Evolutionary conservation across 2,888 invertebrate genomes (phyloP), one percentile per base, ranked within the genome.

Genomic region (Pristionchus arcanus): DNA sequence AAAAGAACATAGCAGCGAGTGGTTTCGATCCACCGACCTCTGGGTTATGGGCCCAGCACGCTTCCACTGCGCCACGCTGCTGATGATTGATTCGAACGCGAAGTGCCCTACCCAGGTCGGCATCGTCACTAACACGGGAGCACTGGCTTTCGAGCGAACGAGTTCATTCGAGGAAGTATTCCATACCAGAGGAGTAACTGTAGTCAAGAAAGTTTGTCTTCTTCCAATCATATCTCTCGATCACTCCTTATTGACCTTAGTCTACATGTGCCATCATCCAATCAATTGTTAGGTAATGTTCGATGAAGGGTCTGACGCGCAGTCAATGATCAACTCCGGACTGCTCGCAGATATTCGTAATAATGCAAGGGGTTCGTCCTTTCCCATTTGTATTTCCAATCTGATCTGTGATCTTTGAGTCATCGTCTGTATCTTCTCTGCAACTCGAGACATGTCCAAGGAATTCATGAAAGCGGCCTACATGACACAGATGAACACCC

Each of bases 41-140:
- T 97, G 97, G 97, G 97, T 97, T 97, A 97, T 97, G 97, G 97
- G 97, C 97, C 97, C 97, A 97, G 97, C 97, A 97, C 97, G 97
- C 97, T 97, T 94, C 97, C 97, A 97, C 97, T 97, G 97, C 97
- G 97, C 97, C 97, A 97, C 97, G 97, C 97, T 97, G 97, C 97
- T 97, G 90, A 74, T 87, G 49, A 2, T 28, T 16, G 16, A 28
- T 0, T 28, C 11, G 19, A 0, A 53, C n/a, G 16, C 2, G 28
- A 28, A 74, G 21, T 53, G 71, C 21, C 16, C 4, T 53, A 21
- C 92, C 83, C 89, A 93, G 94, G 90, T 94, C 4, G 94, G 94
- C 19, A 93, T 94, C 53, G 94, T 92, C 25, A 94, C 94, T 19
- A 95, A 94, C 90, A 94, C 94, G 19, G 94, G 94, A 31, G 88